Evolutionary conservation across 2,888 invertebrate species (phyloP).

Genomic region (Glaucopsyche alexis): DNA sequence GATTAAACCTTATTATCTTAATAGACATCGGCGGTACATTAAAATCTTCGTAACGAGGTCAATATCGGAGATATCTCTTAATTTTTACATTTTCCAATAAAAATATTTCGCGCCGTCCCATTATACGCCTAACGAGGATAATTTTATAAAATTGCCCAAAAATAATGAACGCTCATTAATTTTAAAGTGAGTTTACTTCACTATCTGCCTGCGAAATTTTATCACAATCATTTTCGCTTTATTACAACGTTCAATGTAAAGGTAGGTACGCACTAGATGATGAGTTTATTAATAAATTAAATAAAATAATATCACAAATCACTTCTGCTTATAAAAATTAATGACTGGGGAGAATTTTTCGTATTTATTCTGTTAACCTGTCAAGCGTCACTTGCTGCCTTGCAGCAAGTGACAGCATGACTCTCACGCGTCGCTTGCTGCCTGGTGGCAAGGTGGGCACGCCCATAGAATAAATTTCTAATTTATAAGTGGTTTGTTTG

Average conservation of each 20-base stretch:
- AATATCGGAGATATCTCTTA: conserved; percentile 24
- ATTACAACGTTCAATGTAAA: background rate
- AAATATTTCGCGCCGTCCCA: conserved; percentile 34
- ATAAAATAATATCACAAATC: too few species aligned
- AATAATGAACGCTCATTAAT: conserved; percentile 37
- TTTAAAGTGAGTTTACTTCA: conserved; percentile 26
- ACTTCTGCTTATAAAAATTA: too few species aligned
- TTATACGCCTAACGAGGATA: conserved; percentile 36
- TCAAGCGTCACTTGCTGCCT: too few species aligned
- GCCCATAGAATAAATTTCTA: too few species aligned
- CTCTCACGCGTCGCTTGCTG: too few species aligned
- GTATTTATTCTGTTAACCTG: too few species aligned
- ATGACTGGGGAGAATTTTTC: too few species aligned
- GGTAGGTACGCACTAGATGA: background rate
- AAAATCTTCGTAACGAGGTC: conserved; percentile 24
- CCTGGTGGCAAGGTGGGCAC: too few species aligned
- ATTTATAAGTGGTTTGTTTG: too few species aligned
- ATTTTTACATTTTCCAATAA: conserved; percentile 29
- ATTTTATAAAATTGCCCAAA: conserved; percentile 35
- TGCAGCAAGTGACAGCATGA: too few species aligned
- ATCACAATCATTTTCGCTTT: conserved; percentile 13
- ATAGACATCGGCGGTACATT: conserved; percentile 25
- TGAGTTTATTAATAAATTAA: too few species aligned
- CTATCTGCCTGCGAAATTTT: conserved; percentile 16
- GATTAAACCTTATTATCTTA: conserved; percentile 20